phyloP scores from a whole-genome alignment of 2,113 vertebrate species.

The Trochalopteron elliotii region DNA sequence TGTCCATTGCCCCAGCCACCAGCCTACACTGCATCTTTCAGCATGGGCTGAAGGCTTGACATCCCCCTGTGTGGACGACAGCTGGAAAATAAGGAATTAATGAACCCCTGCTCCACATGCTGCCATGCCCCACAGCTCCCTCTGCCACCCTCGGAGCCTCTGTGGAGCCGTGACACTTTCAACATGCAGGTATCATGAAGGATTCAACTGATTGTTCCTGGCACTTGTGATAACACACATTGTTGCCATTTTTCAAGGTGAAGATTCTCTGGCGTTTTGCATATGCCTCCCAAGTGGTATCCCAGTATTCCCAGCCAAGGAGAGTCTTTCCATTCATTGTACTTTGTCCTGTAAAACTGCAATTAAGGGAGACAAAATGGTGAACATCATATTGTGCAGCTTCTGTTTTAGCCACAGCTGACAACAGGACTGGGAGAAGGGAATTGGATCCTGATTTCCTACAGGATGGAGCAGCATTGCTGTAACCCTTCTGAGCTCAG shows the following conservation, averaged over 20 bases:
- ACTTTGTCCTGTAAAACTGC: conserved; percentile 15
- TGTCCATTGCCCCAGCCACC: neutral
- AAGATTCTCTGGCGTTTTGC: neutral
- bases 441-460: conserved; percentile 46
- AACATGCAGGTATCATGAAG: neutral
- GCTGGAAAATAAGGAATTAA: neutral
- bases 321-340: neutral
- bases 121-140: neutral
- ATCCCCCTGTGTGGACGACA: neutral
- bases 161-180: neutral
- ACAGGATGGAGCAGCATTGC: neutral
- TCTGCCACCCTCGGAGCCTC: neutral
- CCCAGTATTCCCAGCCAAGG: neutral
- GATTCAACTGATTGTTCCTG: neutral
- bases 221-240: neutral
- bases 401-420: conserved; percentile 47
- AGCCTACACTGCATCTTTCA: neutral
- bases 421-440: conserved; percentile 47
- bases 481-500: conserved; percentile 32
- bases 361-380: conserved; percentile 20
- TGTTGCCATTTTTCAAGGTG: neutral
- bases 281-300: neutral
- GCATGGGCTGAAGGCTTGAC: neutral
- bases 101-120: neutral
- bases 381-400: conserved; percentile 35